These are phyloP conservation scores for Volucella bombylans DNA, from an alignment of 2,888 invertebrate species.

Conservation along the genomic window DNA sequence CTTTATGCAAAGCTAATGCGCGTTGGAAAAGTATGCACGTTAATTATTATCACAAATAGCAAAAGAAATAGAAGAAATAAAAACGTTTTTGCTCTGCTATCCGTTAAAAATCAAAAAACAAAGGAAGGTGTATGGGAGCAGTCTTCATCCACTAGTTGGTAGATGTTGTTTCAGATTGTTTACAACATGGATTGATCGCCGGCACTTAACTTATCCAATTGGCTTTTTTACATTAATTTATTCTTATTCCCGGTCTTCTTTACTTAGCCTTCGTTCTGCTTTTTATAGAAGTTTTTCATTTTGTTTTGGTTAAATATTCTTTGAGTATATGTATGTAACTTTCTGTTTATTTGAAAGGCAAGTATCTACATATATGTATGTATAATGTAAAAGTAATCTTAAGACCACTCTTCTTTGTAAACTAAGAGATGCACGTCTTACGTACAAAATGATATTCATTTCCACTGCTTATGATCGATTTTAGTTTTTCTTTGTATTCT, in stretches of 20 bases:
- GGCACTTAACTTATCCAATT: constrained; percentile 70
- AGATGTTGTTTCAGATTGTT: constrained; percentile 51
- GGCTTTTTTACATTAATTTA: constrained; percentile 47
- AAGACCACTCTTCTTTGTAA: constrained; percentile 68
- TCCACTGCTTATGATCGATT: constrained; percentile 49
- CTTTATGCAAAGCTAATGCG: too few relatives aligned
- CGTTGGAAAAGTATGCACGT: too few relatives aligned
- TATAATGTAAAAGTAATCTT: constrained; percentile 40
- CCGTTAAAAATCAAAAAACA: too few relatives aligned
- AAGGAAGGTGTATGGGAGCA: constrained; percentile 12
- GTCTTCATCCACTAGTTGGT: constrained; percentile 19
- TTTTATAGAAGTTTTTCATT: constrained; percentile 34
- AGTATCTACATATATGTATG: constrained; percentile 37
- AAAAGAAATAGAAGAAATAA: background rate
- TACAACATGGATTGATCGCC: constrained; percentile 43
- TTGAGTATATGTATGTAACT: constrained; percentile 28
- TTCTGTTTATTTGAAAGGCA: constrained; percentile 47
- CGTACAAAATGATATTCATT: constrained; percentile 69
- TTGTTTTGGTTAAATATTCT: background rate
- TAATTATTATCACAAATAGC: too few relatives aligned
- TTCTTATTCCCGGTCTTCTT: constrained; percentile 44
- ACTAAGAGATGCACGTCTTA: constrained; percentile 46
- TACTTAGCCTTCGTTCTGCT: constrained; percentile 52
- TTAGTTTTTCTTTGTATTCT: constrained; percentile 22
- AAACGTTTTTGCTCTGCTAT: constrained; percentile 55